Conservation (phyloP, 2,888 invertebrate genomes). For the Cepaea hortensis region DNA sequence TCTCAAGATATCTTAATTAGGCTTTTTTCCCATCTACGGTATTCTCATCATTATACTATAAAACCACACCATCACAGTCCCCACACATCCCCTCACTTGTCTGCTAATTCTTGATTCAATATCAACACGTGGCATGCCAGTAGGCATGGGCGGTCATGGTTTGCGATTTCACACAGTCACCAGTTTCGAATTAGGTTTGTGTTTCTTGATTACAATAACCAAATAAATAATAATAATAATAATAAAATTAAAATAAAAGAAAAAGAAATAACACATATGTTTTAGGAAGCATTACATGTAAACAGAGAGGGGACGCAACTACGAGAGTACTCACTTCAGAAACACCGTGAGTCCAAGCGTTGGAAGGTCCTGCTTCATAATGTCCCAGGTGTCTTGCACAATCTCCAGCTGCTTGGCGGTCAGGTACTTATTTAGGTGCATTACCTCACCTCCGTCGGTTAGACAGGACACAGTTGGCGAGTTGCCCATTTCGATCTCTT, state of each 20-base stretch:
- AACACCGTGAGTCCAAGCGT: constrained; percentile 64
- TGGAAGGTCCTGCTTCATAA: constrained; percentile 63
- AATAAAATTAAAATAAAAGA: neutral
- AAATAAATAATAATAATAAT: neutral
- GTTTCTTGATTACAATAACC: neutral
- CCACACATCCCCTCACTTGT: too few relatives aligned
- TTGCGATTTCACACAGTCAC: too few relatives aligned
- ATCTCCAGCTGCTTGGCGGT: constrained; percentile 64
- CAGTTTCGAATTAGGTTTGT: too few relatives aligned
- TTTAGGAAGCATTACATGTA: too few relatives aligned
- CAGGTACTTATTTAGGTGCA: constrained; percentile 60
- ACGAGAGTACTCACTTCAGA: constrained; percentile 55
- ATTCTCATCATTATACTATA: too few relatives aligned
- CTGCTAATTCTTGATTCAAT: too few relatives aligned
- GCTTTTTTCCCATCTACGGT: too few relatives aligned
- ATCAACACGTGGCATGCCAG: too few relatives aligned
- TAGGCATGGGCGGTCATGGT: too few relatives aligned
- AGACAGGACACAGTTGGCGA: constrained; percentile 50
- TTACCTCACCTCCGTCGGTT: constrained; percentile 46
- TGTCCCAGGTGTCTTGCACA: constrained; percentile 66
- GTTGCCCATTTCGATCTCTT: constrained; percentile 48
- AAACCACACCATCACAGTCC: too few relatives aligned
- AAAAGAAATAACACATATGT: neutral
- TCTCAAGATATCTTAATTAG: too few relatives aligned
- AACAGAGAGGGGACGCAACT: too few relatives aligned